Base-by-base conservation (phyloP, 2,113 vertebrate species). In the Oophaga pumilio region DNA sequence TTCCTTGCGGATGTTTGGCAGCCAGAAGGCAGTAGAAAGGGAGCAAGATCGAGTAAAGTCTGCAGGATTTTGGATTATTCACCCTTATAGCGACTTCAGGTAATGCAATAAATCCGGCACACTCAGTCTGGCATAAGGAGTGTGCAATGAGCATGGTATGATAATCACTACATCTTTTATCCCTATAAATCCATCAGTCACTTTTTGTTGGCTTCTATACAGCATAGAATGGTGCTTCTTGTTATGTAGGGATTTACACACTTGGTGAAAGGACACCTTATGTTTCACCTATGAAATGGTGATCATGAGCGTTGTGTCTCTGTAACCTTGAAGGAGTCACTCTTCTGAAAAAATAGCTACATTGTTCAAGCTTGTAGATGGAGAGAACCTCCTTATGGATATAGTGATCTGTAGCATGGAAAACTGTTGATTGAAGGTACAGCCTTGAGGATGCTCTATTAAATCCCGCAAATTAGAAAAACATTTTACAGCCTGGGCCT, bases 51-150 rank as follows among this genome's bases (percentile, higher is more conserved):
- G 98, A 91, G 98, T 99, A 89, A 99, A 99, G 90, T 98, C 98
- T 57, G 98, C 98, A 8, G 98, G 98, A 82, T 99, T 97, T 94
- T 99, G 98, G 98, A 99, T 99, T 94, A 98, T 99, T 94, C 98
- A 99, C 90, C 98, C 98, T 24, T 99, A 99, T 95, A 99, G 98
- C 91, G 98, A 99, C 93, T 99, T 99, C 97, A 99, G 98, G 98
- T 99, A 96, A 95, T 91, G 33, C 64, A 84, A 59, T 17, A 2
- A 78, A 74, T 1, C 53, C 74, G 33, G 49, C 68, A 68, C 56
- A 22, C 64, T 33, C 81, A 71, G 22, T 49, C 3, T 66, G 59
- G 8, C 52, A 14, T 52, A 52, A 83, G 43, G 43, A 26, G 81
- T 68, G 81, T 68, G 80, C 24, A 22, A 59, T 57, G 14, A 28